Evolutionary conservation across 2,113 vertebrate genomes (phyloP).

Genomic region (Stictonetta naevosa): DNA sequence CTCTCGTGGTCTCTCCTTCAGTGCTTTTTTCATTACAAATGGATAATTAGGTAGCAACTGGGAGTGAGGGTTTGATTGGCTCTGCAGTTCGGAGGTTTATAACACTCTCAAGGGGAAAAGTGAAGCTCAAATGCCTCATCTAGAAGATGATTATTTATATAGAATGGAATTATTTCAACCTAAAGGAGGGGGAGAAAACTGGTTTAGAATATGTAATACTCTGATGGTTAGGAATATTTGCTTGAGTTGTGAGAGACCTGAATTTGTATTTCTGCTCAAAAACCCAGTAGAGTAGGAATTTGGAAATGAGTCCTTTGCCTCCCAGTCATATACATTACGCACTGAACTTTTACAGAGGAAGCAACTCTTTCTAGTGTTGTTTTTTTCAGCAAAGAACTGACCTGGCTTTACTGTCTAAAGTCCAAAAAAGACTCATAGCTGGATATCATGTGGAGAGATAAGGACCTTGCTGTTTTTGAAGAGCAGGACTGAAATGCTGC

Average conservation of each 20-base stretch:
- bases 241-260: not conserved
- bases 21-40: not conserved
- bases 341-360: not conserved
- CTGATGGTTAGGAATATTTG: not conserved
- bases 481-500: not conserved
- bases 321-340: not conserved
- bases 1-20: not conserved
- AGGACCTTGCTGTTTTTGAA: constrained; percentile 3
- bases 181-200: not conserved
- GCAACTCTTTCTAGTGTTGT: not conserved
- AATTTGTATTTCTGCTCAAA: not conserved
- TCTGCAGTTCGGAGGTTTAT: not conserved
- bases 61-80: not conserved
- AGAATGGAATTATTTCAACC: not conserved
- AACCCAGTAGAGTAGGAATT: not conserved
- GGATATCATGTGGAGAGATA: not conserved
- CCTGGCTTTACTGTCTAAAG: not conserved
- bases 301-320: not conserved
- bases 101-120: not conserved
- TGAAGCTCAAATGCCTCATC: not conserved
- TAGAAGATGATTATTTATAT: not conserved
- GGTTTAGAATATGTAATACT: not conserved
- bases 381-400: not conserved
- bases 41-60: not conserved
- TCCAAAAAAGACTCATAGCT: not conserved